Base-by-base conservation (phyloP, 1,140 invertebrate genomes). In the Lysiphlebus fabarum region DNA sequence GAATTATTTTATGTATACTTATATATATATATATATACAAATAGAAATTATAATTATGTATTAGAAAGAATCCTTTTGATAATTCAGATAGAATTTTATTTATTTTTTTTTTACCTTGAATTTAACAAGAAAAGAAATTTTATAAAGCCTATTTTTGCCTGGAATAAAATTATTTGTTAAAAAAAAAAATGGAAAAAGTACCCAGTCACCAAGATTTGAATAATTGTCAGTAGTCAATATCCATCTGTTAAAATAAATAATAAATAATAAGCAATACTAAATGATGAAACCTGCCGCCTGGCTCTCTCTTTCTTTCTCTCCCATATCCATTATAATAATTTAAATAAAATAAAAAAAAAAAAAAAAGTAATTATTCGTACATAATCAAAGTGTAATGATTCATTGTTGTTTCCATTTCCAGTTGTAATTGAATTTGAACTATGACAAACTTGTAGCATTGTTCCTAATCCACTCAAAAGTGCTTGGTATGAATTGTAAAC, bases 401-500 rank as follows among this genome's bases (percentile, higher is more conserved):
- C 72, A 60, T 65, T 65, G 17, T 26, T 26, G 17, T 26, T 26
- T 57, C 63, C 66, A 54, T 66, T 56, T 63, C 58, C 65, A 59
- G 67, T 64, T 11, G 38, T 40, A 58, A 64, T 60, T 61, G 67
- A 63, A 65, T 70, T 74, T 68, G 73, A 77, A 70, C 83, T 84
- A 78, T 86, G 83, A 78, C 85, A 87, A 71, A 86, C 83, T 82
- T 87, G 85, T 65, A 87, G 80, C 82, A 87, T 85, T 66, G 83
- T 80, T 73, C 86, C 85, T 67, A 87, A 77, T 62, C 85, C 86
- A 68, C 85, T 87, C 72, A 87, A 81, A 65, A 87, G 78, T 56
- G 84, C 81, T 77, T 87, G 85, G 73, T 87, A 87, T 51, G 85
- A 81, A 77, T 87, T 85, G 81, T 87, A 87, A 59, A 87, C 86